A percentile compares a stretch with the other conserved stretches of the same genome.
These are phyloP conservation scores for Aphis gossypii DNA, from an alignment of 1,140 invertebrate species.

Conservation along the genomic window DNA sequence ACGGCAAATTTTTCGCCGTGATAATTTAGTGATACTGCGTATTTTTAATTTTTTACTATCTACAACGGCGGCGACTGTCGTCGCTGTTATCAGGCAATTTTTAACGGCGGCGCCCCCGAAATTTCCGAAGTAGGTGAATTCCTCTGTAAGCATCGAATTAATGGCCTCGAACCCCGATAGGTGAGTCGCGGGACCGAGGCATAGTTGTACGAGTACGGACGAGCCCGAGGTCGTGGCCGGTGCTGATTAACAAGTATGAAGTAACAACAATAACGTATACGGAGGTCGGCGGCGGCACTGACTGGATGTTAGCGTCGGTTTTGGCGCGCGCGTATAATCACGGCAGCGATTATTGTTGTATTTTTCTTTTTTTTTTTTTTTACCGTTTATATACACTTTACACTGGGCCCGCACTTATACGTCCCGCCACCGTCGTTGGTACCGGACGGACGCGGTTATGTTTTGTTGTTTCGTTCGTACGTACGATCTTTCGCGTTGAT, in stretches of 20 bases:
- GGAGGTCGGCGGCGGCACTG: neutral
- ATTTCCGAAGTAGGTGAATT: neutral
- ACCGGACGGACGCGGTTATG: constrained; percentile 25
- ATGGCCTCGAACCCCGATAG: neutral
- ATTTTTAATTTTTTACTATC: neutral
- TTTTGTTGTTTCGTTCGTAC: neutral
- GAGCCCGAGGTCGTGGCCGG: neutral
- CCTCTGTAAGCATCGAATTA: neutral
- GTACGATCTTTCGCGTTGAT: neutral
- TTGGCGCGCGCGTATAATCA: constrained; percentile 37
- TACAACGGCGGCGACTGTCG: neutral
- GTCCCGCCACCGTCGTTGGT: constrained; percentile 18
- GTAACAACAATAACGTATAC: neutral
- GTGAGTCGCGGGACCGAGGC: too few species aligned
- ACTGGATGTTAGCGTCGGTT: neutral
- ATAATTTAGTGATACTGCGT: neutral
- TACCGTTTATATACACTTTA: constrained; percentile 45
- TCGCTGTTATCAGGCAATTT: neutral
- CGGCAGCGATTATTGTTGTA: constrained; percentile 35
- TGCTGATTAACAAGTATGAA: neutral
- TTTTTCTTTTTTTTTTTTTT: constrained; percentile 27
- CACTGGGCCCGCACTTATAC: constrained; percentile 4
- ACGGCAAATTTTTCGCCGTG: neutral
- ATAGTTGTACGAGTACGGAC: neutral
- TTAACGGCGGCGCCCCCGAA: too few species aligned